Evolutionary conservation across 2,888 invertebrate genomes (phyloP).

Genomic region (Napeogenes sylphis): DNA sequence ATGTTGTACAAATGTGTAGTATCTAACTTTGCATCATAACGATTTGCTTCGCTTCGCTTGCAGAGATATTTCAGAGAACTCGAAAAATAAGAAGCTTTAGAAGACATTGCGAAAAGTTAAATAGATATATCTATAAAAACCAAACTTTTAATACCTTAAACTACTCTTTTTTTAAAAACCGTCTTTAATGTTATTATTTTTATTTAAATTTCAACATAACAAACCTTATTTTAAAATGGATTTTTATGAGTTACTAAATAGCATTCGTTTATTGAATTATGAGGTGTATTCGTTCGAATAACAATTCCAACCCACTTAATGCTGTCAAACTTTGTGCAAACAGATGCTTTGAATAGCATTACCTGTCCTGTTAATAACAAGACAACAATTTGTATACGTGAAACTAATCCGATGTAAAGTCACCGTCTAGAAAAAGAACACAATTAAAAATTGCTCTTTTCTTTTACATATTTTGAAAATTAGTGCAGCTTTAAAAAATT

Average conservation of each 20-base stretch:
- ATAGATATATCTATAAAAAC: slow-evolving; percentile 9
- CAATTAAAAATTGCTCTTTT: background rate
- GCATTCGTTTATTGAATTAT: background rate
- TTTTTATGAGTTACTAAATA: too few species aligned
- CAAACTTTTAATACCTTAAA: background rate
- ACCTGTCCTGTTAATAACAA: background rate
- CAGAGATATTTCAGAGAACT: slow-evolving; percentile 16
- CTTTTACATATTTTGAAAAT: background rate
- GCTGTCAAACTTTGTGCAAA: background rate
- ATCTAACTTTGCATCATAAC: slow-evolving; percentile 21
- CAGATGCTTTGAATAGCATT: background rate
- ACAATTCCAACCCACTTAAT: background rate
- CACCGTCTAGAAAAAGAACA: background rate
- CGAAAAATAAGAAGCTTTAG: slow-evolving; percentile 13
- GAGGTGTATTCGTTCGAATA: background rate
- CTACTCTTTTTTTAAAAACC: too few species aligned
- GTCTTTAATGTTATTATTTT: too few species aligned
- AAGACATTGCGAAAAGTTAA: slow-evolving; percentile 13
- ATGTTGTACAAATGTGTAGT: slow-evolving; percentile 13
- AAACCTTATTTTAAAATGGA: too few species aligned
- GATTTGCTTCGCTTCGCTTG: slow-evolving; percentile 18
- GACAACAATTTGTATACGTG: background rate
- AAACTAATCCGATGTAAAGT: background rate
- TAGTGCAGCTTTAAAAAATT: too few species aligned
- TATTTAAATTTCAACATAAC: too few species aligned